A percentile compares a stretch with the other conserved stretches of the same genome.
Conservation (phyloP, 2,888 invertebrate species). For the Morinoia aosen region DNA sequence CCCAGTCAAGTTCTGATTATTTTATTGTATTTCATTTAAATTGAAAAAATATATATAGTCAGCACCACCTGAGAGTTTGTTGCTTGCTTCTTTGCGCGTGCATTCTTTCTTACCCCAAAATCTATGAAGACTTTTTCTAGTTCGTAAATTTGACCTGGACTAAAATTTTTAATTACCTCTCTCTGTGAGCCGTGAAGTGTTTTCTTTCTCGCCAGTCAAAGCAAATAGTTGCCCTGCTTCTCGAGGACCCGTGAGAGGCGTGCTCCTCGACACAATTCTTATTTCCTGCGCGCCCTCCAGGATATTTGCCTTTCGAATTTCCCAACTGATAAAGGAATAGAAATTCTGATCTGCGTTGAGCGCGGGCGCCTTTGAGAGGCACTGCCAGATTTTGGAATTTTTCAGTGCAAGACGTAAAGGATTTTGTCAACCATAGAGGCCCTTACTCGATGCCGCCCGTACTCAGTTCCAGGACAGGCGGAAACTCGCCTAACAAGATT, state of each 20-base stretch:
- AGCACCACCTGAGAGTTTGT: not conserved
- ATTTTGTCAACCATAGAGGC: conserved; percentile 20
- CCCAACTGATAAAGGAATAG: conserved; percentile 37
- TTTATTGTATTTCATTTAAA: not conserved
- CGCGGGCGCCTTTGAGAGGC: not conserved
- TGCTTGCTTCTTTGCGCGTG: not conserved
- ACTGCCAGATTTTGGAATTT: conserved; percentile 1
- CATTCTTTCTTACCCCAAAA: not conserved
- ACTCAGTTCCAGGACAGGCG: not conserved
- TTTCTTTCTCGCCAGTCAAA: conserved; percentile 22
- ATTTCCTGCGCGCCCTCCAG: conserved; percentile 23
- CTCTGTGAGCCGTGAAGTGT: not conserved
- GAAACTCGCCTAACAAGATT: conserved; percentile 21
- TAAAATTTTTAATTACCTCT: not conserved
- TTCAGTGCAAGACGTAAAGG: conserved; percentile 25
- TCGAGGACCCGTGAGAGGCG: not conserved
- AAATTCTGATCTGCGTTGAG: conserved; percentile 42
- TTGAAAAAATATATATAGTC: not conserved
- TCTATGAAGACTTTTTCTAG: not conserved
- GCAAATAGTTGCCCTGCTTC: not conserved
- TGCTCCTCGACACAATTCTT: conserved; percentile 26
- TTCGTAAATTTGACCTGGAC: not conserved
- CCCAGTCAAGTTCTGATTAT: not conserved
- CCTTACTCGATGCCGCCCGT: conserved; percentile 6
- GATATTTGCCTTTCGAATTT: conserved; percentile 52